Evolutionary conservation across 2,888 invertebrate species (phyloP), one percentile per base, ranked within the genome.

Genomic region (Malacosoma neustria): DNA sequence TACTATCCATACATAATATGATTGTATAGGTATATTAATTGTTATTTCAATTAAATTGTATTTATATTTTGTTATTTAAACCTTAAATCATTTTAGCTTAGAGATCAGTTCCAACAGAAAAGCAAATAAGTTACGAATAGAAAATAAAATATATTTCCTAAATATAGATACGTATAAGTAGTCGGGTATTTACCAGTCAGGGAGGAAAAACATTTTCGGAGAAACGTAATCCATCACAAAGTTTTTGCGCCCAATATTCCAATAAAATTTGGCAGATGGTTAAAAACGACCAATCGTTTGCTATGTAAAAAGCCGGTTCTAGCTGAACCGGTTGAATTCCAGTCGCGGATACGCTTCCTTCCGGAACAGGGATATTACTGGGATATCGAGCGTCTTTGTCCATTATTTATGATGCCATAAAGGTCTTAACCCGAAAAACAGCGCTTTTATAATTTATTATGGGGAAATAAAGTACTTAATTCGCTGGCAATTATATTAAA

Each of bases 381-480:
- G 48, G 46, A 44, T 38, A 29, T 40, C 42, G 37, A 45, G 34
- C 45, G 39, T 40, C 38, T 40, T 40, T 40, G 40, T 33, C 43
- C 30, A 38, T 49, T 51, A 53, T 53, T 53, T 51, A 53, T 37
- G 53, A 48, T 36, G 42, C 47, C 39, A 51, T 53, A 51, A 53
- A 48, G 47, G 48, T 43, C 51, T 50, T 46, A 45, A 42, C 51
- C 46, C 37, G 39, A 48, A 54, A 45, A 44, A 57, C 57, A 61
- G 56, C 57, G 53, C 49, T 58, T 60, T 61, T 61, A 60, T 69
- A 75, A 71, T 72, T 70, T 72, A 72, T 58, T 61, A 53, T 51
- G 53, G 60, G 65, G 61, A 70, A 77, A 79, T 79, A 77, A 72
- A 68, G 67, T 61, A 61, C 61, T 65, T 74, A 73, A 77, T 76